Evolutionary conservation across 2,113 vertebrate genomes (phyloP), one percentile per base, ranked within the genome.

Genomic region (Bufo bufo): DNA sequence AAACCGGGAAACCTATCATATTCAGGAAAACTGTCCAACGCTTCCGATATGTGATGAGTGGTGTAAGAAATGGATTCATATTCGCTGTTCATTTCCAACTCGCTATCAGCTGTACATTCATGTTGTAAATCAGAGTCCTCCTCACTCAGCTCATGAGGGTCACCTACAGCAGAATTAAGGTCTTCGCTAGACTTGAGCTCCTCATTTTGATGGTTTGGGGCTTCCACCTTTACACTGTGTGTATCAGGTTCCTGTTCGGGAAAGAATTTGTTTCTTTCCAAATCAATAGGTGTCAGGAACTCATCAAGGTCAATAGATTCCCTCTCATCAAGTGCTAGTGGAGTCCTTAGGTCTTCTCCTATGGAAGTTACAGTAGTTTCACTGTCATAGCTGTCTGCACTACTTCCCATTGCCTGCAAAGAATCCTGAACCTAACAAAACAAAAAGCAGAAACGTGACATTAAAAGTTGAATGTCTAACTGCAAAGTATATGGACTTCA

Each of bases 351-450:
- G 17, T 97, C 97, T 72, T 96, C 97, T 6, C 94, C 95, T 50
- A 96, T 94, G 0, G 97, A 97, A 0, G 95, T 99, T 85, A 99
- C 96, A 0, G 98, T 99, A 20, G 94, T 98, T 92, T 99, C 98
- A 23, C 98, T 99, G 93, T 99, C 98, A 92, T 97, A 99, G 87
- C 98, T 99, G 91, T 99, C 98, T 69, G 96, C 96, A 20, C 98
- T 99, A 77, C 96, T 96, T 85, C 96, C 96, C 96, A 96, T 96
- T 78, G 94, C 94, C 61, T 95, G 96, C 92, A 96, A 90, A 47
- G 94, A 90, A 33, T 98, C 97, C 71, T 98, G 98, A 86, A 96
- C 95, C 97, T 99, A 89, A 10, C 13, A 63, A 59, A 54, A 50
- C 12, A 77, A 86, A 14, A n/a, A 78, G 17, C n/a, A 8, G 63